Base-by-base conservation (phyloP, 2,113 vertebrate species). In the Morone chrysops region DNA sequence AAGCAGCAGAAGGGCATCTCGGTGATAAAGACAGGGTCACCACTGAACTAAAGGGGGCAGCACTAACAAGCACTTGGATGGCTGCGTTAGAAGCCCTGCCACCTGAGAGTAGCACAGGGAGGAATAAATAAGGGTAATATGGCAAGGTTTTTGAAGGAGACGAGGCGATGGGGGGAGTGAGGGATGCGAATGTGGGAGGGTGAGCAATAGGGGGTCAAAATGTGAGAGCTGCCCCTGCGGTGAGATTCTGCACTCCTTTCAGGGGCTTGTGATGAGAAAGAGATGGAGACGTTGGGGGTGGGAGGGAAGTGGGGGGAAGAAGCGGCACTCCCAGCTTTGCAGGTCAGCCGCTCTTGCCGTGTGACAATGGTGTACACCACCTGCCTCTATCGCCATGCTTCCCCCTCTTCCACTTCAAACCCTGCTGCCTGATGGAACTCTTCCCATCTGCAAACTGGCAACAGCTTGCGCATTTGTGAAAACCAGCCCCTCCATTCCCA, bases 11-110 rank as follows among this genome's bases (percentile, higher is more conserved):
- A 80, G 83, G 87, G 68, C 81, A 81, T 82, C 71, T 50, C 1
- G 16, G 82, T 84, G 85, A 90, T 88, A 85, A 86, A 91, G 80
- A 86, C 78, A 73, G 73, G 72, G 71, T 86, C 57, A 74, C 6
- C 11, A 3, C 73, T 31, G 75, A 80, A 87, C 90, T 88, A 85
- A 87, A 90, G 91, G 77, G 92, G 89, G 88, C 91, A 90, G 91
- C 84, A 83, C 88, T 85, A 87, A 87, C 90, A 89, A 91, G 88
- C 88, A 60, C 60, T 82, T 79, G 76, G 68, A 66, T 59, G 81
- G 67, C 83, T 75, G 62, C 18, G 75, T 61, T 71, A 41, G 50
- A 78, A 83, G 77, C 43, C 62, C 18, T 6, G 68, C 85, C 88
- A 86, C 73, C 78, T 85, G 84, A 80, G 78, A 89, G 70, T 31